Percentiles rank a stretch among this genome's conserved stretches.
Evolutionary conservation across 2,888 invertebrate species (phyloP).

Genomic region (Athripsodes cinereus): DNA sequence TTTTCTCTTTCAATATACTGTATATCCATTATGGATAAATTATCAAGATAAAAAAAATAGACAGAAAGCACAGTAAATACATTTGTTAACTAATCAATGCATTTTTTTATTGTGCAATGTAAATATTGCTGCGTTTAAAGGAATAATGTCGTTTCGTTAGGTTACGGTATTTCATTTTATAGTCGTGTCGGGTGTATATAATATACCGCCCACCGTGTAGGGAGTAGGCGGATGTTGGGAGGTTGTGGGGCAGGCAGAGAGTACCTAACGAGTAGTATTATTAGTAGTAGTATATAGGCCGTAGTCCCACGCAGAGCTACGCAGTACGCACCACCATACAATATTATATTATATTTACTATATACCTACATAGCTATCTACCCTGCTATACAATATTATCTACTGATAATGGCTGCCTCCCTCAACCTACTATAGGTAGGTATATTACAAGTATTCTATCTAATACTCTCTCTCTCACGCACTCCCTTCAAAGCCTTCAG

Average conservation of each 20-base stretch:
- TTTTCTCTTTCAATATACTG: too few species aligned
- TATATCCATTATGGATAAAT: too few species aligned
- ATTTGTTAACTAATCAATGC: too few species aligned
- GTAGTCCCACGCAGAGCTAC: conserved; percentile 11
- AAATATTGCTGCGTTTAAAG: too few species aligned
- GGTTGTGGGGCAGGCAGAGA: conserved; percentile 5
- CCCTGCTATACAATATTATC: conserved; percentile 3
- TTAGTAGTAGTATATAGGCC: conserved; percentile 9
- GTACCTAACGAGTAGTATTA: background rate
- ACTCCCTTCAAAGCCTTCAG: background rate
- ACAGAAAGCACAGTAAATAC: too few species aligned
- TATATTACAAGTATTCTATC: too few species aligned
- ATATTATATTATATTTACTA: too few species aligned
- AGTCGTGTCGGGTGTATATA: background rate
- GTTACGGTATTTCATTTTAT: background rate
- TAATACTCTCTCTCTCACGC: background rate
- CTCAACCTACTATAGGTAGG: background rate
- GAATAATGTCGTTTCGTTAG: background rate
- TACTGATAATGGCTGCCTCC: conserved; percentile 5
- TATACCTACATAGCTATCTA: too few species aligned
- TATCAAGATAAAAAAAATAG: too few species aligned
- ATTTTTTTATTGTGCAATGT: too few species aligned
- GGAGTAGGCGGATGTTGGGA: conserved; percentile 2
- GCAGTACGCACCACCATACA: background rate
- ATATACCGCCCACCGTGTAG: background rate